Evolutionary conservation across 2,888 invertebrate genomes (phyloP), one percentile per base, ranked within the genome.

Genomic region (Cylloceria caligata): DNA sequence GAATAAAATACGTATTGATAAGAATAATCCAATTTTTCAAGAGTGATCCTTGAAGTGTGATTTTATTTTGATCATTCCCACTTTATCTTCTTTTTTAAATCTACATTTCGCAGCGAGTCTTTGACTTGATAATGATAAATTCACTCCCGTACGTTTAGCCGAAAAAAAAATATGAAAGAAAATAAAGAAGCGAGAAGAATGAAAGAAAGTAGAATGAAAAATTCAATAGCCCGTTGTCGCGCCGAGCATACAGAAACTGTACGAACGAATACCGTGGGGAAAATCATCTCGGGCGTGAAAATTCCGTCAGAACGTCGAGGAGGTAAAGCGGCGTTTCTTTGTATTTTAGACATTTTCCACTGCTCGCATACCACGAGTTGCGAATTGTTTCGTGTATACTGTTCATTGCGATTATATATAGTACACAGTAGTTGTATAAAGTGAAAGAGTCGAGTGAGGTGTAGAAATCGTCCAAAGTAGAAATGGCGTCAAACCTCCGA

Each of bases 281-380:
- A 81, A 81, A 81, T 81, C 80, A 76, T 81, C 67, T 67, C 67
- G 75, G 67, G 72, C 65, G 69, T 75, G 76, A 81, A 81, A 81
- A 81, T 81, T 76, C 80, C 69, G 60, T 55, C 60, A 52, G 80
- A 36, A 69, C 74, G 75, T 71, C 60, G 76, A 24, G 16, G 62
- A 47, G 83, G 68, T 73, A 83, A 80, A 80, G 75, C 72, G 45
- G 68, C n/a, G n/a, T 83, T 83, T 83, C 76, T 76, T 60, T 72
- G 76, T 76, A 81, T 76, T 81, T 81, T 60, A 47, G 76, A 81
- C 42, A 72, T 72, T 81, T 81, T 81, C 47, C 57, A 52, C 75
- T 19, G 57, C 68, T 13, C 75, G 34, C 57, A 45, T 71, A 71
- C 77, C 34, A 47, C 60, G 47, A 78, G 57, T 47, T 52, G 34